phyloP scores from a whole-genome alignment of 2,888 invertebrate species.

The Morpho deidamia region DNA sequence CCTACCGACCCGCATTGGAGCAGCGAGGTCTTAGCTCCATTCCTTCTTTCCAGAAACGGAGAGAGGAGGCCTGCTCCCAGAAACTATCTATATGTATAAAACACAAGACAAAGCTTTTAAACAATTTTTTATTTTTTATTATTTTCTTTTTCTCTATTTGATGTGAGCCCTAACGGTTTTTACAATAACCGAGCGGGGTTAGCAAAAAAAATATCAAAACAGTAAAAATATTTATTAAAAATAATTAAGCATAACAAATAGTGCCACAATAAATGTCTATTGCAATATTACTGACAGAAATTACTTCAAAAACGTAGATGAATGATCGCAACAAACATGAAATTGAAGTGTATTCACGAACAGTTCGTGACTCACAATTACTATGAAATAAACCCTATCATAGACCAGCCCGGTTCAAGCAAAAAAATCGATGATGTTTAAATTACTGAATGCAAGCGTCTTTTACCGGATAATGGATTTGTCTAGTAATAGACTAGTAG shows the following conservation, averaged over 20 bases:
- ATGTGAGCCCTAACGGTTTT: neutral
- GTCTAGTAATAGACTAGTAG: too few species aligned
- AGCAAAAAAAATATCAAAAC: neutral
- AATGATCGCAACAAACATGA: constrained; percentile 11
- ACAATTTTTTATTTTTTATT: too few species aligned
- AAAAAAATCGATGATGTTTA: too few species aligned
- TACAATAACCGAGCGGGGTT: too few species aligned
- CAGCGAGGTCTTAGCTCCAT: too few species aligned
- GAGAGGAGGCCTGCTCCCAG: too few species aligned
- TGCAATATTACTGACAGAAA: constrained; percentile 9
- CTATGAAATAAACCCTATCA: constrained; percentile 1
- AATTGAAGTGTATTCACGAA: constrained; percentile 13
- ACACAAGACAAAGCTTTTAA: too few species aligned
- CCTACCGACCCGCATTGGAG: too few species aligned
- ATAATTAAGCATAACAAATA: constrained; percentile 6
- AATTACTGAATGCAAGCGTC: too few species aligned
- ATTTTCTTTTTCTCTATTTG: neutral
- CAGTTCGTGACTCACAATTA: constrained; percentile 14
- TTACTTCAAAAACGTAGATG: constrained; percentile 10
- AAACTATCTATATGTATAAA: too few species aligned
- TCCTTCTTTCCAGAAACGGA: too few species aligned
- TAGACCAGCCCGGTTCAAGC: neutral
- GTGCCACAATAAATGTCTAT: constrained; percentile 8
- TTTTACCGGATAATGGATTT: too few species aligned
- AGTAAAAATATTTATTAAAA: neutral